These are phyloP conservation scores for Choloepus didactylus DNA, from an alignment of 2,797 vertebrate species.

Conservation along the genomic window DNA sequence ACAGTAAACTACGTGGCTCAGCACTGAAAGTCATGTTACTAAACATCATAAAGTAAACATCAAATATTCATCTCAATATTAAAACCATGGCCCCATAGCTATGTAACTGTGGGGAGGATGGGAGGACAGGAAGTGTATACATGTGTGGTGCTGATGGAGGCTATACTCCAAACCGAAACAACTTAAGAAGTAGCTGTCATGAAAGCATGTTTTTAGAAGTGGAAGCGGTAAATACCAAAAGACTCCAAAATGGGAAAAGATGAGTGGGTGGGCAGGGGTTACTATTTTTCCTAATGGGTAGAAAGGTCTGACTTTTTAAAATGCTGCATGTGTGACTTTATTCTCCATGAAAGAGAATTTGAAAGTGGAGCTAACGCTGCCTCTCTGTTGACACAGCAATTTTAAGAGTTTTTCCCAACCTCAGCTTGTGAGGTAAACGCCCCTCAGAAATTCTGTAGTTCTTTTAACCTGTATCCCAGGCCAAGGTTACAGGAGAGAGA, in stretches of 20 bases:
- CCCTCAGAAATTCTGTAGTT: background rate
- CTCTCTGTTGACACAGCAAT: background rate
- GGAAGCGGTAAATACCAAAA: background rate
- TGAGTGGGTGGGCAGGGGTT: background rate
- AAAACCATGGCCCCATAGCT: too few species aligned
- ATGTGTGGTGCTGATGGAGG: too few species aligned
- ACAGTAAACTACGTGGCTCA: background rate
- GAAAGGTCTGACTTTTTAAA: background rate
- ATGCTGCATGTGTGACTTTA: background rate
- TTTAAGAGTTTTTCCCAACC: background rate
- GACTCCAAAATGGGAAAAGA: background rate
- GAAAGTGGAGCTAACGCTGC: background rate
- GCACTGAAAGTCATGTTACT: fast-evolving
- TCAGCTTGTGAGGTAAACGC: background rate
- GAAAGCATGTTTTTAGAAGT: background rate
- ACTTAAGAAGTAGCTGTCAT: fast-evolving
- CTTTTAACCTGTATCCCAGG: background rate
- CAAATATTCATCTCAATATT: background rate
- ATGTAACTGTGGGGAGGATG: background rate
- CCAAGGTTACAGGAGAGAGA: background rate
- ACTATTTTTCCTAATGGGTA: background rate
- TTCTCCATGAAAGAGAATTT: conserved; percentile 2
- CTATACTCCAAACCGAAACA: background rate
- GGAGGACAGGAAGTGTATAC: fast-evolving
- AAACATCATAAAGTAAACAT: background rate